Conservation (phyloP, 2,113 vertebrate genomes). For the Macquaria australasica region DNA sequence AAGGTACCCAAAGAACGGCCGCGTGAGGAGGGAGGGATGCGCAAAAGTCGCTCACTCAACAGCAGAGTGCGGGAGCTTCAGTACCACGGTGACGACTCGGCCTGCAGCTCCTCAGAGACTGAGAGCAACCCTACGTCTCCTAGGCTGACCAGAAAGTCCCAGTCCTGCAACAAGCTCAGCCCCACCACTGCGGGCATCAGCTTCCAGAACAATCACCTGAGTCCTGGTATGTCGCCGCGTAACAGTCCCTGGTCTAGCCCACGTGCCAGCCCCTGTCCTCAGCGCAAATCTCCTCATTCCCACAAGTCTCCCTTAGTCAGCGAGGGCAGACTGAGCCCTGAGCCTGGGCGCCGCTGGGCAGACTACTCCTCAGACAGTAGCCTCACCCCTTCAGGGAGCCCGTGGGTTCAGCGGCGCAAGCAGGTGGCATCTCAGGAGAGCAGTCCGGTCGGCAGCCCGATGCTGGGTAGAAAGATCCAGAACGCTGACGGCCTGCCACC, state of each 20-base stretch:
- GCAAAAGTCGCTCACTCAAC: slow-evolving; percentile 90
- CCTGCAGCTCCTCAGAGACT: slow-evolving; percentile 95
- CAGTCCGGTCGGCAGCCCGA: slow-evolving; percentile 90
- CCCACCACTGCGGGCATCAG: slow-evolving; percentile 80
- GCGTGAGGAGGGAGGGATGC: slow-evolving; percentile 83
- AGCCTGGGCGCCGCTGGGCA: slow-evolving; percentile 86
- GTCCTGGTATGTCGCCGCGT: slow-evolving; percentile 92
- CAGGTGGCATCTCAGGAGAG: slow-evolving; percentile 91
- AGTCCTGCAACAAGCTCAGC: slow-evolving; percentile 87
- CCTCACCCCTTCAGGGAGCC: slow-evolving; percentile 93
- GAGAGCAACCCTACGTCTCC: slow-evolving; percentile 95
- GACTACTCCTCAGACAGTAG: slow-evolving; percentile 98
- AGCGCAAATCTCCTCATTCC: slow-evolving; percentile 86
- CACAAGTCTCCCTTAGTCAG: slow-evolving; percentile 90
- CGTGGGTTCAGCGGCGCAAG: slow-evolving; percentile 95
- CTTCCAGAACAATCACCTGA: slow-evolving; percentile 90
- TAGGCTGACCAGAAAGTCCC: slow-evolving; percentile 85
- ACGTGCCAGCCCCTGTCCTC: slow-evolving; percentile 87
- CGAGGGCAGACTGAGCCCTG: slow-evolving; percentile 84
- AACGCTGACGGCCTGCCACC: slow-evolving; percentile 90
- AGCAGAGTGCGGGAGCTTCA: slow-evolving; percentile 94
- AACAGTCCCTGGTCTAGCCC: slow-evolving; percentile 96
- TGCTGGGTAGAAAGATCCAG: slow-evolving; percentile 91
- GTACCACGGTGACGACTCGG: slow-evolving; percentile 92
- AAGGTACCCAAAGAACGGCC: slow-evolving; percentile 91